Evolutionary conservation across 2,113 vertebrate genomes (phyloP).

Genomic region (Loxodonta africana): DNA sequence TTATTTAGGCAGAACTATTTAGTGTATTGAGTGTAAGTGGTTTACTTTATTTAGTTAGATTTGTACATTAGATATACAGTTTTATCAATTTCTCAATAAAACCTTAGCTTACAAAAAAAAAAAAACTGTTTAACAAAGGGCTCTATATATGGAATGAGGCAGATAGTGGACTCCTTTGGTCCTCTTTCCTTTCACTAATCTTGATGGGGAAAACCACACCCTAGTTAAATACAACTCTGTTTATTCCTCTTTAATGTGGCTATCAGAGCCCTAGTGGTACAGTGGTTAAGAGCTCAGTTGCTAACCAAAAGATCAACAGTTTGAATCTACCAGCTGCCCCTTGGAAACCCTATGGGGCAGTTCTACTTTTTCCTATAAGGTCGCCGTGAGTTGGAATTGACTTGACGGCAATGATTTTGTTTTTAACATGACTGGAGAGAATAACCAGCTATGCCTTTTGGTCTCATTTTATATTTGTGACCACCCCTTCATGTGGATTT

Average conservation of each 20-base stretch:
- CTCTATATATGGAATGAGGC: neutral
- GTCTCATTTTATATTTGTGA: neutral
- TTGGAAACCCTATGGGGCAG: too few species aligned
- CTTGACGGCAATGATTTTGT: too few species aligned
- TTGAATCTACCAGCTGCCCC: too few species aligned
- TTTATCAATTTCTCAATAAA: neutral
- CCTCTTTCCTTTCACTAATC: constrained; percentile 5
- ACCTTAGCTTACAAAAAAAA: neutral
- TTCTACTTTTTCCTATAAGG: too few species aligned
- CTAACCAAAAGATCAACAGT: too few species aligned
- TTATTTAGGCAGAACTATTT: neutral
- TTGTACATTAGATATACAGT: neutral
- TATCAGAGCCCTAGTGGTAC: too few species aligned
- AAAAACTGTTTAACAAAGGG: neutral
- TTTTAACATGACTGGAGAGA: neutral
- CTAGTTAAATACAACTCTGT: neutral
- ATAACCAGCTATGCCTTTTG: neutral
- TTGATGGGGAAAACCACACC: neutral
- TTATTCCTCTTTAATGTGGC: neutral
- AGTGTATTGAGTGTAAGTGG: neutral
- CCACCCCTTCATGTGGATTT: neutral
- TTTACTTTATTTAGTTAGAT: neutral
- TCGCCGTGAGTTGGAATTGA: too few species aligned
- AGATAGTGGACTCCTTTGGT: neutral
- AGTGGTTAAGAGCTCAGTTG: too few species aligned